phyloP scores from a whole-genome alignment of 2,888 invertebrate species.

The Lithophane socia region DNA sequence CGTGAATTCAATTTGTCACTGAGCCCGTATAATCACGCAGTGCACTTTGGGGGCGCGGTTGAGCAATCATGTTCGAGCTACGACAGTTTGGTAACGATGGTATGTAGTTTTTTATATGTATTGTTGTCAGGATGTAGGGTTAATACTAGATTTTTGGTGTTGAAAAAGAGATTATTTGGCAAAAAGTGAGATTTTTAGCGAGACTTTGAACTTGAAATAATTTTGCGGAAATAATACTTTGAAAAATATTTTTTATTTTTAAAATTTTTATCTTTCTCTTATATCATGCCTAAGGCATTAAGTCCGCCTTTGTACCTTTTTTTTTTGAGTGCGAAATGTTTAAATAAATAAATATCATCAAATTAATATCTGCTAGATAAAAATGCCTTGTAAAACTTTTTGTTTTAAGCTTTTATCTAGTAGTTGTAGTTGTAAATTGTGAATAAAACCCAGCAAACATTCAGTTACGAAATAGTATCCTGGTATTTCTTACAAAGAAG shows the following conservation, averaged over 20 bases:
- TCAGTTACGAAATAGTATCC: background rate
- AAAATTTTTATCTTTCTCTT: no score
- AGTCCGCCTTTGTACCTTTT: no score
- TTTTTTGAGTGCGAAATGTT: no score
- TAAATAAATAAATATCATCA: no score
- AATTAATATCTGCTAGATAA: no score
- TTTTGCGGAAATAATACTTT: background rate
- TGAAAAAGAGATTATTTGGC: background rate
- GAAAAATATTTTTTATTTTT: background rate
- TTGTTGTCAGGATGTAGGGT: slow-evolving; percentile 1
- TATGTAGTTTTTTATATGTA: slow-evolving; percentile 51
- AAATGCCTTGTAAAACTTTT: background rate
- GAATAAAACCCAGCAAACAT: background rate
- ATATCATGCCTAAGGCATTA: no score
- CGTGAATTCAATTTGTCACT: slow-evolving; percentile 58
- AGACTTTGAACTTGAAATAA: slow-evolving; percentile 36
- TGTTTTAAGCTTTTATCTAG: background rate
- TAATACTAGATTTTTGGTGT: background rate
- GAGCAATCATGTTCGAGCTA: slow-evolving; percentile 58
- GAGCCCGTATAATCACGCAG: slow-evolving; percentile 50
- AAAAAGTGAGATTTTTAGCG: background rate
- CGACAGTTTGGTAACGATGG: slow-evolving; percentile 45
- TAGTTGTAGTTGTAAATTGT: background rate
- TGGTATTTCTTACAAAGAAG: background rate
- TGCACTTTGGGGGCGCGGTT: slow-evolving; percentile 55